Evolutionary conservation across 1,140 invertebrate genomes (phyloP).

Genomic region (Tetraneura akinire): DNA sequence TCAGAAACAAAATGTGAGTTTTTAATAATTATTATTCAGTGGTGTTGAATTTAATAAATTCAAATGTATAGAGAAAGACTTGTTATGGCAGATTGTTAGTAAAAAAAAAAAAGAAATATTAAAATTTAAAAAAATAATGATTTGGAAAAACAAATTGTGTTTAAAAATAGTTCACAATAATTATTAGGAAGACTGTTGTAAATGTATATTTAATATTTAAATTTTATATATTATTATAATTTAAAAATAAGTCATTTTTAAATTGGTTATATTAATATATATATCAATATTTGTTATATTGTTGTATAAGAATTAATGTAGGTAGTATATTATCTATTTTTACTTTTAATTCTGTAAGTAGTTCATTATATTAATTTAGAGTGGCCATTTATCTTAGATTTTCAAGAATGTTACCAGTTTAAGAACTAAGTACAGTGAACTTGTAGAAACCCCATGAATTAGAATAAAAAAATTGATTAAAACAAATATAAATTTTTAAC

Average conservation of each 20-base stretch:
- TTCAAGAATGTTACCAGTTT: no score
- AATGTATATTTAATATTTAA: background rate
- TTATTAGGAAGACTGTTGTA: background rate
- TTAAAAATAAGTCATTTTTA: no score
- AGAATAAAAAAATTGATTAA: no score
- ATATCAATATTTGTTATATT: background rate
- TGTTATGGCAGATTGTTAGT: background rate
- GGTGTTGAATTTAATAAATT: background rate
- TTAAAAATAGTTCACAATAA: background rate
- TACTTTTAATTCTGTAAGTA: background rate
- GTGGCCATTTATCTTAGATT: background rate
- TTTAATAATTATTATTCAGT: background rate
- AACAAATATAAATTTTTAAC: no score
- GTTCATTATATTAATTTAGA: background rate
- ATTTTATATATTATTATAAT: background rate
- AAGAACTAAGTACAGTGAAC: no score
- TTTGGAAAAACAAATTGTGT: background rate
- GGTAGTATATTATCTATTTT: constrained; percentile 11
- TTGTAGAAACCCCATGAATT: no score
- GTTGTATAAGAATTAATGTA: background rate
- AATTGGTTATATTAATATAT: no score
- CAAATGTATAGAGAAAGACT: background rate
- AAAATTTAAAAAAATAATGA: background rate
- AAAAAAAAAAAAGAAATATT: constrained; percentile 4
- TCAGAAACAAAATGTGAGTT: background rate